Evolutionary conservation across 92 coral and sea anemone species (phyloP).

Genomic region (Micromussa lordhowensis): DNA sequence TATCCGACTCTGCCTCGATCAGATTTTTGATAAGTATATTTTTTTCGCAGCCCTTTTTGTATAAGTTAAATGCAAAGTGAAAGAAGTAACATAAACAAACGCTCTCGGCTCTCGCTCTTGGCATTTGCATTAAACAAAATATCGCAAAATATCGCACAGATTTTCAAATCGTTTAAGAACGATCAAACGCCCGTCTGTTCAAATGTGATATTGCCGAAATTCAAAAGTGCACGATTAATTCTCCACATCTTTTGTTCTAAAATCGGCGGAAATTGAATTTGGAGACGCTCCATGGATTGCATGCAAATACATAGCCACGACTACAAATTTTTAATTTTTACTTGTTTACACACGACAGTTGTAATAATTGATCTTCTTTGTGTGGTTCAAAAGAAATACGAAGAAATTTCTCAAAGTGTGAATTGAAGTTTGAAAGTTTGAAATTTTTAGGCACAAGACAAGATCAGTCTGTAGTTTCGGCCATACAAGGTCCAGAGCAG

Average conservation of each 20-base stretch:
- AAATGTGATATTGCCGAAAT: neutral
- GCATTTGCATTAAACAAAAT: conserved; percentile 1
- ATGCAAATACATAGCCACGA: neutral
- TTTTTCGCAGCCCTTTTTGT: neutral
- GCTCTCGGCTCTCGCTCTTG: neutral
- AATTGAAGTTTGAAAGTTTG: neutral
- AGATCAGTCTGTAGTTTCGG: too few species aligned
- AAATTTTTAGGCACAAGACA: too few species aligned
- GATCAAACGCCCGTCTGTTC: neutral
- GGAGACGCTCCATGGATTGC: neutral
- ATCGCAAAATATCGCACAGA: too few species aligned
- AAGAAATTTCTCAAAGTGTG: neutral
- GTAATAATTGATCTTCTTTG: neutral
- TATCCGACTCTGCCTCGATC: neutral
- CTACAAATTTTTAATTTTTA: neutral
- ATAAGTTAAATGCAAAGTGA: neutral
- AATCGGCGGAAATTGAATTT: neutral
- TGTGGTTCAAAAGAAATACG: neutral
- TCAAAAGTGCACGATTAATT: neutral
- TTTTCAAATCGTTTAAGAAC: too few species aligned
- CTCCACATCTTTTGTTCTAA: neutral
- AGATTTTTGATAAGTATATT: neutral
- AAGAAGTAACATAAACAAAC: neutral
- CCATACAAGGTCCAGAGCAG: too few species aligned
- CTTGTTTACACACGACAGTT: neutral